Percentiles rank a stretch among this genome's conserved stretches.
phyloP scores from a whole-genome alignment of 2,797 vertebrate species.

The Clarias pachynema region DNA sequence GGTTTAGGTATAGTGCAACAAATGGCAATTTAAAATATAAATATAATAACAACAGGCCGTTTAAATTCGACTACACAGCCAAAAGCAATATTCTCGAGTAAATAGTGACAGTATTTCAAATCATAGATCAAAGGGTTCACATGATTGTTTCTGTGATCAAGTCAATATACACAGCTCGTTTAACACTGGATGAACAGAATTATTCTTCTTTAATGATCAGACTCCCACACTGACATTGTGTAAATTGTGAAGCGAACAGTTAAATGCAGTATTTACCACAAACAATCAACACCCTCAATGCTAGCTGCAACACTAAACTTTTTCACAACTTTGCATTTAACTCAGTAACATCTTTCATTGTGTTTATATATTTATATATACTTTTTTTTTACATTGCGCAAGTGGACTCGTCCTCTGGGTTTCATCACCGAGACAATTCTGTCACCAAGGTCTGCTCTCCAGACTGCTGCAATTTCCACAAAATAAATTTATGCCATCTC shows the following conservation, averaged over 20 bases:
- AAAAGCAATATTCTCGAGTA: conserved; percentile 21
- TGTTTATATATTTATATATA: too few relatives aligned
- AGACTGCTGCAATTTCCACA: conserved; percentile 75
- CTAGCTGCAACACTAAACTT: conserved; percentile 9
- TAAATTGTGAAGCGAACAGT: conserved; percentile 12
- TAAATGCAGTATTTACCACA: conserved; percentile 4
- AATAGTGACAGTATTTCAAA: conserved; percentile 44
- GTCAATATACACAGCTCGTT: conserved; percentile 47
- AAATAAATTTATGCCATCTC: conserved; percentile 68
- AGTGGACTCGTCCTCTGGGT: conserved; percentile 3
- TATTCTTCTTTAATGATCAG: conserved; percentile 55
- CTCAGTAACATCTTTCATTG: conserved; percentile 6
- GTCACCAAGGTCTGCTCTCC: conserved; percentile 63
- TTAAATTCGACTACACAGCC: conserved; percentile 16
- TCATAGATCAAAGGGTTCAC: conserved; percentile 20
- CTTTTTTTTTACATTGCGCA: neutral
- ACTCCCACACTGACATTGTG: conserved; percentile 42
- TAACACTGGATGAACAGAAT: conserved; percentile 22
- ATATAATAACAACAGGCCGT: conserved; percentile 8
- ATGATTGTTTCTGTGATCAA: conserved; percentile 50
- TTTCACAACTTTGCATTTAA: conserved; percentile 14
- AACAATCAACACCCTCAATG: neutral
- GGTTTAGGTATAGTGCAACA: conserved; percentile 33
- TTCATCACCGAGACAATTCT: conserved; percentile 40
- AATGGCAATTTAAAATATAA: conserved; percentile 24